Evolutionary conservation across 37 sponge, comb jelly and placozoan species (phyloP), one percentile per base, ranked within the genome.

Genomic region (Cladorhizidae sp.): DNA sequence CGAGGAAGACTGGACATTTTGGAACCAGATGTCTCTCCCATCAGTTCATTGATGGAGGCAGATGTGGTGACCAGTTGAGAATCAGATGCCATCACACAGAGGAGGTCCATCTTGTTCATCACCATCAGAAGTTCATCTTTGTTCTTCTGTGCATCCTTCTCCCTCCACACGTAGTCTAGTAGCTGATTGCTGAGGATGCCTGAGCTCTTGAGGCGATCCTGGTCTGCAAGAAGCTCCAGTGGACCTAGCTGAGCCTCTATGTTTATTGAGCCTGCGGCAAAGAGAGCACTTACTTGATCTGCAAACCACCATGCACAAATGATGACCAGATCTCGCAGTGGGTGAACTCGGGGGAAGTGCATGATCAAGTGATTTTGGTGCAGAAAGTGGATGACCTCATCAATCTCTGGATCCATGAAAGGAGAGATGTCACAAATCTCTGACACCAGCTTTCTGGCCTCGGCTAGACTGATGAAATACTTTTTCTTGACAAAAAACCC

Each of bases 101-200:
- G 40, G n/a, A 91, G 74, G 55, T 91, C 92, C 87, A 91, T 83
- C 63, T 78, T 82, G 70, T 91, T 84, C 80, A 86, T 62, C 2
- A 91, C 31, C 3, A 72, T 52, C 21, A 91, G 76, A 11, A 91
- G 55, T 61, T 75, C 40, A 6, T 73, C 70, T 17, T 45, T 68
- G 11, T 72, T 49, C 1, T n/a, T 25, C 1, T 38, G 67, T 22
- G 64, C 0, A 26, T 72, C 55, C 2, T 58, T 63, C 54, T 69
- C 82, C 55, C 40, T 29, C 86, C 91, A 91, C 9, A 91, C 58
- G 29, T 64, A 75, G 43, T 82, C 78, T 36, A 89, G 43, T 20
- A 89, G 51, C 55, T 83, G 50, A n/a, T 64, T 70, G 9, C 76
- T 72, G 35, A 89, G 50, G 33, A 82, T 26, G 40, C 90, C 85